A percentile compares a stretch with the other conserved stretches of the same genome.
These are phyloP conservation scores for Chinchilla lanigera DNA, from an alignment of 2,113 vertebrate genomes.

Conservation along the genomic window DNA sequence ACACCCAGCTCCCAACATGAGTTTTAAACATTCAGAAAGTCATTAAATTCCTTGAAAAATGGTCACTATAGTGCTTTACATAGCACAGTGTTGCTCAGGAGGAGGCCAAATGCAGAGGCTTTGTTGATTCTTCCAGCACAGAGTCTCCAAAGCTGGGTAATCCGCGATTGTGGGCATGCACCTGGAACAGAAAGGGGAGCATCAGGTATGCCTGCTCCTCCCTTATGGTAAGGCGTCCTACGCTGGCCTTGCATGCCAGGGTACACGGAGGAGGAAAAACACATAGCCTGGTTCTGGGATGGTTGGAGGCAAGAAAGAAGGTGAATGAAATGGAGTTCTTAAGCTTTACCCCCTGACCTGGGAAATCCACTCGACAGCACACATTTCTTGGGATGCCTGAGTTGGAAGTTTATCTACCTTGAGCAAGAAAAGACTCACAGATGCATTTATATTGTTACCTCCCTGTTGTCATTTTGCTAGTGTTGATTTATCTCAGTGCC, in stretches of 20 bases:
- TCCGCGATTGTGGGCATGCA: neutral
- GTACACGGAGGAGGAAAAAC: neutral
- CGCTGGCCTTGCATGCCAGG: neutral
- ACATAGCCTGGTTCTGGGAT: neutral
- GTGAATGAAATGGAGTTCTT: too few species aligned
- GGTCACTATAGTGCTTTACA: neutral
- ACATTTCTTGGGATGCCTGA: neutral
- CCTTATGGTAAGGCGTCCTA: neutral
- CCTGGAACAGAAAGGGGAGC: neutral
- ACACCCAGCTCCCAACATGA: neutral
- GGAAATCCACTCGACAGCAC: neutral
- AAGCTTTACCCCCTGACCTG: neutral
- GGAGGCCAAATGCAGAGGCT: neutral
- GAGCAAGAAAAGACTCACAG: neutral
- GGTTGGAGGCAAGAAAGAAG: neutral
- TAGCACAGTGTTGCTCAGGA: neutral
- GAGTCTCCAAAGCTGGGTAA: neutral
- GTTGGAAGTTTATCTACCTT: neutral
- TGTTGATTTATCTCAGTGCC: neutral
- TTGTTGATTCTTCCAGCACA: neutral
- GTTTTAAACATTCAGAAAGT: slow-evolving; percentile 15
- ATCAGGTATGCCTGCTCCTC: accelerated
- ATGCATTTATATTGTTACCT: neutral
- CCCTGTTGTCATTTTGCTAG: neutral
- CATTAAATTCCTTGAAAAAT: neutral